A percentile compares a stretch with the other conserved stretches of the same genome.
These are phyloP conservation scores for Mus spicilegus DNA, from an alignment of 2,113 vertebrate genomes.

Conservation along the genomic window DNA sequence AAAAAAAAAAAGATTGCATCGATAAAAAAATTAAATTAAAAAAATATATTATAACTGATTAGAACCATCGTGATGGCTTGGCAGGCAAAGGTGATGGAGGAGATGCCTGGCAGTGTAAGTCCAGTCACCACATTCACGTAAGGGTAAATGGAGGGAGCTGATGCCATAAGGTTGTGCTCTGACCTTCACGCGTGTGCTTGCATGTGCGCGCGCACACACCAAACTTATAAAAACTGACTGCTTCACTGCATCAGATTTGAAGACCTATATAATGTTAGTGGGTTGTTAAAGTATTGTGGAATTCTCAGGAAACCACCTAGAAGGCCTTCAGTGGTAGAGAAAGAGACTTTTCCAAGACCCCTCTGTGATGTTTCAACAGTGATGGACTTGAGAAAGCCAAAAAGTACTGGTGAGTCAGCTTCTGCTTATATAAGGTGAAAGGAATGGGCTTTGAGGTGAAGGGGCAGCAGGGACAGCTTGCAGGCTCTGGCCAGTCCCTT, in stretches of 20 bases:
- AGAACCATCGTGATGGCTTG: background rate
- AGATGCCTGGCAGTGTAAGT: background rate
- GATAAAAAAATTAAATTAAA: no score
- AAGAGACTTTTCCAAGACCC: background rate
- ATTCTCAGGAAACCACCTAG: background rate
- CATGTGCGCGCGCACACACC: background rate
- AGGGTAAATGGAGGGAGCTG: background rate
- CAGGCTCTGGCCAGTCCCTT: background rate
- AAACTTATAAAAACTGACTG: background rate
- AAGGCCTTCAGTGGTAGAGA: background rate
- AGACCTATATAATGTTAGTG: background rate
- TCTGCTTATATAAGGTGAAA: accelerated
- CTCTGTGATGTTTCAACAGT: background rate
- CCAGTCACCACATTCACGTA: background rate
- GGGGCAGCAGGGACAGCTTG: accelerated
- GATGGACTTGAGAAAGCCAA: background rate
- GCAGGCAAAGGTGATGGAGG: background rate
- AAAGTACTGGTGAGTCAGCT: accelerated
- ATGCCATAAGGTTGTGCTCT: background rate
- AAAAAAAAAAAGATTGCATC: no score
- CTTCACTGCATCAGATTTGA: background rate
- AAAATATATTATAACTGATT: background rate
- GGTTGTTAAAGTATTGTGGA: background rate
- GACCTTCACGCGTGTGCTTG: background rate
- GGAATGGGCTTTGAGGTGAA: accelerated